These are phyloP conservation scores for Anguilla marmorata DNA, from an alignment of 2,797 vertebrate genomes.

Conservation along the genomic window DNA sequence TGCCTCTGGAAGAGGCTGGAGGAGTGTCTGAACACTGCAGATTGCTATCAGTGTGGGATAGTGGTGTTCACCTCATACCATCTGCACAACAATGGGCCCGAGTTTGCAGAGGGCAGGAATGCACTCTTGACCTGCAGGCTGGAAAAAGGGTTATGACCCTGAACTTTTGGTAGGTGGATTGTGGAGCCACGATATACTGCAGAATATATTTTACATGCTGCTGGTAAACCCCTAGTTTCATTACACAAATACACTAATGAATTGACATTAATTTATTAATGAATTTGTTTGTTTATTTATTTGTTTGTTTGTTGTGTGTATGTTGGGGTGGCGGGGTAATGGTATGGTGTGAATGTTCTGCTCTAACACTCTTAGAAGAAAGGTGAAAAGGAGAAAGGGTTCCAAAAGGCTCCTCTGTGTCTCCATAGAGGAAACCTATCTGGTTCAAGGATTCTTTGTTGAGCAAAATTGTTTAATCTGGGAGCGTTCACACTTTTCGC, in stretches of 20 bases:
- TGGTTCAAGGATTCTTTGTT: background rate
- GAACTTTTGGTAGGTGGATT: slow-evolving; percentile 20
- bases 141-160: slow-evolving; percentile 5
- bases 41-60: slow-evolving; percentile 53
- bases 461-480: background rate
- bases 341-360: background rate
- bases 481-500: background rate
- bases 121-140: slow-evolving; percentile 14
- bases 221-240: background rate
- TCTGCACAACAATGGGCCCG: background rate
- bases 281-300: background rate
- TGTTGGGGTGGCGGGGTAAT: background rate
- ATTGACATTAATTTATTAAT: background rate
- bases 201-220: background rate
- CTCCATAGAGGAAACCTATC: background rate
- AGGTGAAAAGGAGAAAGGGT: too few species aligned
- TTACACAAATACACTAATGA: background rate
- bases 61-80: background rate
- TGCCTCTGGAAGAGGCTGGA: slow-evolving; percentile 46
- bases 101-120: too few species aligned
- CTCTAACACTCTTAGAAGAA: too few species aligned
- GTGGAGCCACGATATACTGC: background rate
- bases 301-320: background rate
- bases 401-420: too few species aligned
- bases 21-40: slow-evolving; percentile 57